A percentile compares a stretch with the other conserved stretches of the same genome.
These are phyloP conservation scores for Biston betularia DNA, from an alignment of 2,888 invertebrate species.

Conservation along the genomic window DNA sequence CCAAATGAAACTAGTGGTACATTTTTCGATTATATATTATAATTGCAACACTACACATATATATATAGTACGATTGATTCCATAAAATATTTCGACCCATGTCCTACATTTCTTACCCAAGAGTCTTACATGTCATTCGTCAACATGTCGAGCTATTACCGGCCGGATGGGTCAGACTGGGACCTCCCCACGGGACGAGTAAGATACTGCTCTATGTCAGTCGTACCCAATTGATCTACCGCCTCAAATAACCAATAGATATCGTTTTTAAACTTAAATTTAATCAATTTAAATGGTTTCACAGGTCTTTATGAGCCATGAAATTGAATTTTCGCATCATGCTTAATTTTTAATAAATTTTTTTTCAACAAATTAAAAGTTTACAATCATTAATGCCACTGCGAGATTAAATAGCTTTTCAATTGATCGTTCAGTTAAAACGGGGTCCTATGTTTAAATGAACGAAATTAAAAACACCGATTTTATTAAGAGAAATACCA, in stretches of 20 bases:
- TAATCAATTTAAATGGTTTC: not conserved
- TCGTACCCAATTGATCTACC: constrained; percentile 26
- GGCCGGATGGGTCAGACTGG: constrained; percentile 19
- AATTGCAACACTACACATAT: too few species aligned
- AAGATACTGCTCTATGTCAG: constrained; percentile 25
- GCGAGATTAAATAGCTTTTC: too few species aligned
- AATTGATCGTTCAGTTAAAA: too few species aligned
- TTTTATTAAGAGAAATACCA: too few species aligned
- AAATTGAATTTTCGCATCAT: too few species aligned
- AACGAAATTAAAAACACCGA: too few species aligned
- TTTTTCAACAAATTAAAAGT: too few species aligned
- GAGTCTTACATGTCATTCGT: constrained; percentile 21
- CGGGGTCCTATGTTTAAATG: too few species aligned
- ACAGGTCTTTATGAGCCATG: not conserved
- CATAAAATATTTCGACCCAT: constrained; percentile 2
- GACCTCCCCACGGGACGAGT: constrained; percentile 19
- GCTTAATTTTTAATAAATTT: too few species aligned
- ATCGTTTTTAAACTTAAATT: not conserved
- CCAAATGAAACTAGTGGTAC: too few species aligned
- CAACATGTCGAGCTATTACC: constrained; percentile 28
- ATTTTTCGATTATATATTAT: too few species aligned
- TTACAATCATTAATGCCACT: too few species aligned
- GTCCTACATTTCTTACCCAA: constrained; percentile 7
- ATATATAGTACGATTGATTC: not conserved
- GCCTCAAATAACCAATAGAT: constrained; percentile 2